Evolutionary conservation across 30 jellyfish, hydroid and myxozoan genomes (phyloP).

Genomic region (Haliclystus octoradiatus): DNA sequence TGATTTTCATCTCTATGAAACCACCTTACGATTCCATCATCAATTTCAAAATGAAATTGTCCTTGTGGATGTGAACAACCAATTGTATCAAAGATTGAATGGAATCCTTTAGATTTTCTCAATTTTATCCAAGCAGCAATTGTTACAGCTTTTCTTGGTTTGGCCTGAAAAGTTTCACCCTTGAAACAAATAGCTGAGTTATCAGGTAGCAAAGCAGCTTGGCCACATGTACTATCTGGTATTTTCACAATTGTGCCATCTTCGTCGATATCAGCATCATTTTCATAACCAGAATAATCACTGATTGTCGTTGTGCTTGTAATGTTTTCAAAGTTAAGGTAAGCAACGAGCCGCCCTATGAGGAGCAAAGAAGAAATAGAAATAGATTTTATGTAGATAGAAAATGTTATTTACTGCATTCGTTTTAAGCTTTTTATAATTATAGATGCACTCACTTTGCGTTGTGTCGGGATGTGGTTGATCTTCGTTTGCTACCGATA

Average conservation of each 20-base stretch:
- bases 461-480: neutral
- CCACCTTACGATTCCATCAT: conserved; percentile 86
- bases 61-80: conserved; percentile 79
- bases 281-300: conserved; percentile 87
- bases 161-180: conserved; percentile 86
- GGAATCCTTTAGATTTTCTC: conserved; percentile 61
- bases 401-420: too few relatives aligned
- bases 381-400: neutral
- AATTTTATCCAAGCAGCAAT: conserved; percentile 89
- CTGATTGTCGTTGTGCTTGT: conserved; percentile 51
- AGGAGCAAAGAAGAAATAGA: neutral
- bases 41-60: conserved; percentile 81
- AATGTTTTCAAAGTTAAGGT: conserved; percentile 72
- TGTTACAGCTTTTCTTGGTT: conserved; percentile 80
- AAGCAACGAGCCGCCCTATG: conserved; percentile 81
- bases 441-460: neutral
- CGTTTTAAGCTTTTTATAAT: too few relatives aligned
- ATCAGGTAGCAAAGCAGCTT: conserved; percentile 73
- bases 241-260: conserved; percentile 71
- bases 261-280: conserved; percentile 67
- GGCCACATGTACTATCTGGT: conserved; percentile 81
- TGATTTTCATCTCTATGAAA: conserved; percentile 70
- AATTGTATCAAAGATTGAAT: conserved; percentile 80
- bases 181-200: conserved; percentile 11
- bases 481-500: neutral